phyloP scores from a whole-genome alignment of 2,113 vertebrate genomes.

The Nycticebus coucang region DNA sequence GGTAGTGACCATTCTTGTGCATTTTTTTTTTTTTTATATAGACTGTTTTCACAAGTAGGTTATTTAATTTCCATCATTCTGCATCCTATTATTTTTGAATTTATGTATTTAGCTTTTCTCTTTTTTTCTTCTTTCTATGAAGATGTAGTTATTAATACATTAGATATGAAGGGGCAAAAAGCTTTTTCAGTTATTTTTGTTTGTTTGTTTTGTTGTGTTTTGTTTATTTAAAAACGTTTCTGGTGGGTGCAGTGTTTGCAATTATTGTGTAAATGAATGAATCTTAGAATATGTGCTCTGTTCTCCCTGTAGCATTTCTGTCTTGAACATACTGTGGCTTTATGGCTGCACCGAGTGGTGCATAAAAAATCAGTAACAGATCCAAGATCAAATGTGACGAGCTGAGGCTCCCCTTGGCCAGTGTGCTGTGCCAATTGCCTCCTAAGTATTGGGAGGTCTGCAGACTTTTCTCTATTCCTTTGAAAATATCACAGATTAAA shows the following conservation, averaged over 20 bases:
- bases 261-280: slow-evolving; percentile 71
- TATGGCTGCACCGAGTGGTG: slow-evolving; percentile 85
- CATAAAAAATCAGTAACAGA: slow-evolving; percentile 79
- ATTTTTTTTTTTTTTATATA: slow-evolving; percentile 54
- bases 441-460: neutral
- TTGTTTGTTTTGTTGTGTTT: slow-evolving; percentile 58
- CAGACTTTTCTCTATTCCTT: neutral
- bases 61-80: slow-evolving; percentile 59
- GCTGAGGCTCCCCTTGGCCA: slow-evolving; percentile 23
- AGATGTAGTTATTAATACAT: slow-evolving; percentile 89
- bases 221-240: slow-evolving; percentile 68
- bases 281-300: slow-evolving; percentile 79
- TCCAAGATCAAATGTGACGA: slow-evolving; percentile 54
- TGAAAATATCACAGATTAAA: slow-evolving; percentile 16
- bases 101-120: slow-evolving; percentile 68
- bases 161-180: slow-evolving; percentile 85
- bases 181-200: slow-evolving; percentile 72
- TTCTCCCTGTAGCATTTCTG: slow-evolving; percentile 80
- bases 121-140: slow-evolving; percentile 83
- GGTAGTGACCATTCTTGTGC: slow-evolving; percentile 67
- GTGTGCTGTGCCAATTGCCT: neutral
- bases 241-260: slow-evolving; percentile 77
- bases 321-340: slow-evolving; percentile 86
- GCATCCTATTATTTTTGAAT: slow-evolving; percentile 71
- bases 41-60: slow-evolving; percentile 53